Base-by-base conservation (phyloP, 2,888 invertebrate genomes). In the Xestia xanthographa region DNA sequence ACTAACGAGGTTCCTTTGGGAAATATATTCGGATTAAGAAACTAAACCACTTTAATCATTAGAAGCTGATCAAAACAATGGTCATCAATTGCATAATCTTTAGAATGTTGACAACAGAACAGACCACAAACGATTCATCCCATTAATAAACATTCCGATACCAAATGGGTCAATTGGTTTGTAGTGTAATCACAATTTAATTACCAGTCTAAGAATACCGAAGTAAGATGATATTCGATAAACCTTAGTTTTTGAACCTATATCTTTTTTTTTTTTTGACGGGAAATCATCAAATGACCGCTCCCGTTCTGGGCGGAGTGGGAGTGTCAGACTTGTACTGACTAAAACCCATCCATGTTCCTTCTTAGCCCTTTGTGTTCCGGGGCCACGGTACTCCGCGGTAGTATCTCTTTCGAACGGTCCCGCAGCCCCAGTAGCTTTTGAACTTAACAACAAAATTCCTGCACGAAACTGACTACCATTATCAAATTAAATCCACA, bases 131-230 rank as follows among this genome's bases (percentile, higher is more conserved):
- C 22, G 34, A 38, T 56, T 29, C 17, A 29, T 53, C 14, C 43
- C 9, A 68, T 45, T 68, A 38, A 53, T 68, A 38, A 77, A 62
- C 22, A 63, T 53, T 34, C 5, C 14, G 34, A 56, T 60, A 11
- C 17, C 20, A 22, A 45, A 45, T 48, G 6, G 2, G 9, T 48
- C 3, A 53, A 6, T 53, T 58, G 0, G 41, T 41, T 3, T 2
- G 22, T 12, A 38, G 14, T 34, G n/a, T 65, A 68, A 77, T 78
- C 12, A 29, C 43, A 60, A 12, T 73, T 74, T 60, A 68, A 65
- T 73, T 20, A 50, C 53, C 29, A 12, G 20, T 45, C 2, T 2
- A 12, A 34, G 17, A 38, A 65, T 17, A 29, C 34, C 6, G 17
- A 53, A 29, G 17, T n/a, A n/a, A 22, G 38, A 38, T 62, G 38